Conservation (phyloP, 2,888 invertebrate species). For the Oligia fasciuncula region DNA sequence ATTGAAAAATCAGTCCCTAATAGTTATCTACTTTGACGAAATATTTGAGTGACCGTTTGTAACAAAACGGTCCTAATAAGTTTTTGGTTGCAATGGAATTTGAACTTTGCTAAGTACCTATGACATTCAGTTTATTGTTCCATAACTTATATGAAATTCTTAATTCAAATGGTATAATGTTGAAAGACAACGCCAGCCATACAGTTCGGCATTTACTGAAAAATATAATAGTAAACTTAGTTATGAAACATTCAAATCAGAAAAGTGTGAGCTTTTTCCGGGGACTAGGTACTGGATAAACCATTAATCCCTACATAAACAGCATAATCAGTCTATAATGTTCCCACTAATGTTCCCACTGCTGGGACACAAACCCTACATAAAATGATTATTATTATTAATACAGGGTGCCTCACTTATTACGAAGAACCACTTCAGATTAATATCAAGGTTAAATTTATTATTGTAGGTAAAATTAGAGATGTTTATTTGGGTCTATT, state of each 20-base stretch:
- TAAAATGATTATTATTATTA: neutral
- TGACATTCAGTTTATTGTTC: neutral
- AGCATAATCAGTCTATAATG: neutral
- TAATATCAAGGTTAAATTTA: slow-evolving; percentile 6
- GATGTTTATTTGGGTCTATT: slow-evolving; percentile 13
- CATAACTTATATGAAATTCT: neutral
- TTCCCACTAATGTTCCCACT: neutral
- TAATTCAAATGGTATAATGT: neutral
- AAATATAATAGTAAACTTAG: neutral
- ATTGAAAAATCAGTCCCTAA: too few relatives aligned
- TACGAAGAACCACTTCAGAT: slow-evolving; percentile 22
- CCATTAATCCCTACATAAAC: neutral
- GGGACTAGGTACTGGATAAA: neutral
- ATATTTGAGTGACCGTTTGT: neutral
- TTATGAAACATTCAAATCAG: neutral
- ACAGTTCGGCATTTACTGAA: neutral
- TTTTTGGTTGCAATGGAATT: neutral
- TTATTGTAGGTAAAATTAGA: neutral
- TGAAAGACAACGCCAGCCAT: neutral
- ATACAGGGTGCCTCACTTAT: neutral
- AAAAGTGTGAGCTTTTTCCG: neutral
- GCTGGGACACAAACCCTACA: neutral
- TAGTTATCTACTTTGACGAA: too few relatives aligned
- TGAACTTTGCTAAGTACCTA: too few relatives aligned
- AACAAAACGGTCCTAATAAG: neutral